Evolutionary conservation across 2,113 vertebrate genomes (phyloP).

Genomic region (Nesospiza acunhae): DNA sequence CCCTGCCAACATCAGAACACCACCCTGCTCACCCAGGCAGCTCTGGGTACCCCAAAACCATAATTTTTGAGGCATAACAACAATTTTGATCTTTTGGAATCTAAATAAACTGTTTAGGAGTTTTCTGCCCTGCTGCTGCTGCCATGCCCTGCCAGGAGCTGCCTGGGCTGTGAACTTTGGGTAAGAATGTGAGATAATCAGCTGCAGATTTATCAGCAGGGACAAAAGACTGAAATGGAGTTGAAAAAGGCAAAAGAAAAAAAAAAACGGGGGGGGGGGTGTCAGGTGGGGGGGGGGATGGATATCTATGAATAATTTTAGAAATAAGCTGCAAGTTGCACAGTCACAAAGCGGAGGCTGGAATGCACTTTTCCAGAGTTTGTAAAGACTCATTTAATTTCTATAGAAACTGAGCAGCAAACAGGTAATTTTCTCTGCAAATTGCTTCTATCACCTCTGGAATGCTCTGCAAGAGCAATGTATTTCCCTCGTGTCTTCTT

Average conservation of each 20-base stretch:
- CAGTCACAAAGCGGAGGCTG: constrained; percentile 43
- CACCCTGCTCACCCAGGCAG: not conserved
- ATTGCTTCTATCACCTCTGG: constrained; percentile 32
- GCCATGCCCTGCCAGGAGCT: not conserved
- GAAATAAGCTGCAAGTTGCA: constrained; percentile 29
- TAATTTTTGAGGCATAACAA: rapidly evolving
- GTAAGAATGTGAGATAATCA: not conserved
- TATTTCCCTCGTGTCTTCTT: constrained; percentile 30
- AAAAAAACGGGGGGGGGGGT: not conserved
- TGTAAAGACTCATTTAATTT: constrained; percentile 53
- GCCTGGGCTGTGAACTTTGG: not conserved
- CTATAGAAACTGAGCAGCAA: constrained; percentile 62
- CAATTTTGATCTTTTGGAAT: rapidly evolving
- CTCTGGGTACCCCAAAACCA: not conserved
- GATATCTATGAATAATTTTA: constrained; percentile 6
- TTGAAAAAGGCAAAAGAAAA: not conserved
- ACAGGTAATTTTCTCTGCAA: constrained; percentile 57
- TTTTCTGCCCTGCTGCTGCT: not conserved
- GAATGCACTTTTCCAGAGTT: constrained; percentile 18
- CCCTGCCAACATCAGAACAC: not conserved
- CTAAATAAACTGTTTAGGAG: rapidly evolving
- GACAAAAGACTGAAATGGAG: constrained; percentile 11
- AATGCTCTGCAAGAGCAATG: not conserved
- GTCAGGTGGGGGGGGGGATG: not conserved
- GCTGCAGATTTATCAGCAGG: not conserved